phyloP scores from a whole-genome alignment of 2,888 invertebrate genomes.

The Nasonovia ribisnigri region DNA sequence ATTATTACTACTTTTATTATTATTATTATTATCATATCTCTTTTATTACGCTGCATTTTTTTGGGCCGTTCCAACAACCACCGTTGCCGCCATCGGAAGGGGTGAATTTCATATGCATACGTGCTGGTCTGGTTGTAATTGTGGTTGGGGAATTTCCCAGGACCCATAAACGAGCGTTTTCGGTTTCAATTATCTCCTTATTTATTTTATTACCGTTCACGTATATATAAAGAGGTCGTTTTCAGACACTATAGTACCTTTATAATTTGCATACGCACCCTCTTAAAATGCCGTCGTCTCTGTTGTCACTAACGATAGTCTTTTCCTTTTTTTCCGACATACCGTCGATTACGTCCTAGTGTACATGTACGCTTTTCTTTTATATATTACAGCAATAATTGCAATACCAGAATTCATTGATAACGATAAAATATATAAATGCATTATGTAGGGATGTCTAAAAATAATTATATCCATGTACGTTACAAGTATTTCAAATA shows the following conservation, averaged over 20 bases:
- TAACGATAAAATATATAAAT: background rate
- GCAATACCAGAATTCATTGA: background rate
- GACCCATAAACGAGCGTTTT: slow-evolving; percentile 64
- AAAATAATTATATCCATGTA: background rate
- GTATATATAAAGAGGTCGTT: slow-evolving; percentile 64
- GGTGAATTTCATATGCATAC: slow-evolving; percentile 61
- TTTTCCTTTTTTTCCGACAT: slow-evolving; percentile 17
- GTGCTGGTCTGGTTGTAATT: slow-evolving; percentile 62
- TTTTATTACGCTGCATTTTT: slow-evolving; percentile 62
- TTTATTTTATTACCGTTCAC: slow-evolving; percentile 65
- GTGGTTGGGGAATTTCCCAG: slow-evolving; percentile 61
- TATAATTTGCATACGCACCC: slow-evolving; percentile 64
- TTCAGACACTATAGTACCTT: slow-evolving; percentile 64
- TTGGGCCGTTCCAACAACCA: slow-evolving; percentile 42
- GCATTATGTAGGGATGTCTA: background rate
- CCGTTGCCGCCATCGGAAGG: slow-evolving; percentile 4
- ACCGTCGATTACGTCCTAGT: slow-evolving; percentile 32
- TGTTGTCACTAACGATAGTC: slow-evolving; percentile 54
- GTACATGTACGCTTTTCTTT: slow-evolving; percentile 12
- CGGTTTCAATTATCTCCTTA: slow-evolving; percentile 65
- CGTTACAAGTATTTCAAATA: background rate
- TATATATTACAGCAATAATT: slow-evolving; percentile 15
- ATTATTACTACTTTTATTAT: slow-evolving; percentile 48
- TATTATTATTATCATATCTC: slow-evolving; percentile 47
- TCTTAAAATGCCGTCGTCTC: slow-evolving; percentile 58